Percentiles rank a stretch among this genome's conserved stretches.
phyloP scores from a whole-genome alignment of 2,797 vertebrate genomes.

The Naso thynnoides region DNA sequence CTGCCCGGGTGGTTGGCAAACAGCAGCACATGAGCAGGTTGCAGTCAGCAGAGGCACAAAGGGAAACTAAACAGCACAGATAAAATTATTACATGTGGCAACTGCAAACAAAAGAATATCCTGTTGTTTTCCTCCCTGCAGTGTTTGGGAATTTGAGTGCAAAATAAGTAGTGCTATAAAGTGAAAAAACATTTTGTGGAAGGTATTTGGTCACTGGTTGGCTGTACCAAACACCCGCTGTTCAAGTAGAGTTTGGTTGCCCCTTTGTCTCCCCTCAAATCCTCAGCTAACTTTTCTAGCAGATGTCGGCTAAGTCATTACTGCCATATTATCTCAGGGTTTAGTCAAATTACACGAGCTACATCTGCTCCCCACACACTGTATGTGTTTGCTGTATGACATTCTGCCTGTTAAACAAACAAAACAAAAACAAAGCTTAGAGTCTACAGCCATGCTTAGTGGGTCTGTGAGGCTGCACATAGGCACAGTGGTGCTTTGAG shows the following conservation, averaged over 20 bases:
- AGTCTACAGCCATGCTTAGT: neutral
- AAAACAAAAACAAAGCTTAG: neutral
- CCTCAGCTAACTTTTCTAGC: neutral
- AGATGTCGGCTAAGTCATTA: conserved; percentile 1
- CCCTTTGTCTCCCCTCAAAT: neutral
- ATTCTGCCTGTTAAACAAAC: neutral
- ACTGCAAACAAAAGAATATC: conserved; percentile 12
- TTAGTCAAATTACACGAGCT: conserved; percentile 3
- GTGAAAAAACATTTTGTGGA: neutral
- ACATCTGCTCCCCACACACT: neutral
- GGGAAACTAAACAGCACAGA: conserved; percentile 23
- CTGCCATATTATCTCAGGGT: neutral
- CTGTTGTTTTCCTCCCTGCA: neutral
- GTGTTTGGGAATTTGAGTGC: neutral
- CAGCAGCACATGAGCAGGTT: conserved; percentile 11
- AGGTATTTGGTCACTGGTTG: conserved; percentile 7
- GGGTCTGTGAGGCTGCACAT: neutral
- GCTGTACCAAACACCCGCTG: neutral
- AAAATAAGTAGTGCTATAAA: neutral
- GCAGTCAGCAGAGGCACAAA: conserved; percentile 8
- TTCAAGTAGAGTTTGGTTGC: neutral
- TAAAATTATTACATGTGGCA: neutral
- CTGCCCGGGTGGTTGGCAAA: conserved; percentile 26
- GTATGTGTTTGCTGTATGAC: neutral
- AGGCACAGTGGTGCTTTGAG: neutral